Conservation (phyloP, 2,888 invertebrate species). For the Zonitis immaculata region DNA sequence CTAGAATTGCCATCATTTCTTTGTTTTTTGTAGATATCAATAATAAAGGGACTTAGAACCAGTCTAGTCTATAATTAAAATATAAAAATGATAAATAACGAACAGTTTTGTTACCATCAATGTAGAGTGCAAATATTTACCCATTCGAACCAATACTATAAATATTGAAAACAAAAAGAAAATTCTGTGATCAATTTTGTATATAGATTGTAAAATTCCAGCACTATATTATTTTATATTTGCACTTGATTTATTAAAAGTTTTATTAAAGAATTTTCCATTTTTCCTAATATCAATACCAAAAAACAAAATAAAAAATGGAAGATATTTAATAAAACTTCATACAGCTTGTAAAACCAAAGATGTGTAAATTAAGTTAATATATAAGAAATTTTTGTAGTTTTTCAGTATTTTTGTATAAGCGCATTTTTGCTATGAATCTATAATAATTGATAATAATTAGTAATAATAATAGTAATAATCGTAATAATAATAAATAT, state of each 20-base stretch:
- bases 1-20: constrained; percentile 31
- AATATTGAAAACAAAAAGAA: not conserved
- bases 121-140: constrained; percentile 30
- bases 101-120: constrained; percentile 28
- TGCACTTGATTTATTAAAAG: constrained; percentile 39
- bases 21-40: constrained; percentile 4
- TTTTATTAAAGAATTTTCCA: constrained; percentile 41
- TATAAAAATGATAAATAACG: constrained; percentile 8
- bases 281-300: not conserved
- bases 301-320: too few species aligned
- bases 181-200: constrained; percentile 14
- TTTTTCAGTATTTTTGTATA: constrained; percentile 10
- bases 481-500: too few species aligned
- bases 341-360: constrained; percentile 49
- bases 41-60: constrained; percentile 25
- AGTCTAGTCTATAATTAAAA: constrained; percentile 39
- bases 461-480: constrained; percentile 10
- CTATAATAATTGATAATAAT: constrained; percentile 1
- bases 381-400: not conserved
- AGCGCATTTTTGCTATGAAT: constrained; percentile 14
- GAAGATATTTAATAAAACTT: constrained; percentile 45
- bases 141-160: not conserved
- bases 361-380: constrained; percentile 24
- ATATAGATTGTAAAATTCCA: constrained; percentile 23
- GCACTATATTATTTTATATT: constrained; percentile 39